Percentiles rank a stretch among this genome's conserved stretches.
Conservation (phyloP, 2,888 invertebrate species). For the Myopa testacea region DNA sequence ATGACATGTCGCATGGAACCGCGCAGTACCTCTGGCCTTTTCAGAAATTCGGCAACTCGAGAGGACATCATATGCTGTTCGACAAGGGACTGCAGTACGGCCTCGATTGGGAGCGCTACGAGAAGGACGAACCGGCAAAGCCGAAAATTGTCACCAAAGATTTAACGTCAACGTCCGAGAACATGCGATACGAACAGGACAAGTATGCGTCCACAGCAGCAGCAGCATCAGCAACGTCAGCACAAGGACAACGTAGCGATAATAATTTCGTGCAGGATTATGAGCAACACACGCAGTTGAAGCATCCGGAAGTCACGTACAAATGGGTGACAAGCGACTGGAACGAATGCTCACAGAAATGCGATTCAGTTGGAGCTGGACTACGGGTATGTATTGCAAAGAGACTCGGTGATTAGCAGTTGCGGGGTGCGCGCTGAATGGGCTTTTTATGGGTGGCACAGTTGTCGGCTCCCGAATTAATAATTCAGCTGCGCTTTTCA, state of each 20-base stretch:
- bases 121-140: constrained; percentile 62
- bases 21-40: constrained; percentile 84
- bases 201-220: constrained; percentile 35
- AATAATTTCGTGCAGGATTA: constrained; percentile 43
- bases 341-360: constrained; percentile 87
- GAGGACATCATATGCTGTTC: constrained; percentile 77
- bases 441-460: not conserved
- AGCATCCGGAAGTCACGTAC: constrained; percentile 70
- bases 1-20: constrained; percentile 10
- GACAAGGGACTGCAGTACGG: constrained; percentile 68
- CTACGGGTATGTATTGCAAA: constrained; percentile 59
- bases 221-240: constrained; percentile 28
- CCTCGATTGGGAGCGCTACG: constrained; percentile 64
- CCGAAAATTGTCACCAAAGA: constrained; percentile 53
- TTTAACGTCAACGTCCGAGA: constrained; percentile 42
- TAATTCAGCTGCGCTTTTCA: constrained; percentile 29
- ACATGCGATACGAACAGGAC: constrained; percentile 35
- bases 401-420: not conserved
- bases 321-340: constrained; percentile 87
- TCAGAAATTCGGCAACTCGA: constrained; percentile 78
- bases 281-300: constrained; percentile 19
- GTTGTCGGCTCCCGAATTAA: constrained; percentile 28
- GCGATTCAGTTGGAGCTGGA: constrained; percentile 78
- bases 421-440: not conserved
- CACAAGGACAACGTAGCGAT: constrained; percentile 25